Conservation (phyloP, 2,888 invertebrate species). For the Luffia ferchaultella region DNA sequence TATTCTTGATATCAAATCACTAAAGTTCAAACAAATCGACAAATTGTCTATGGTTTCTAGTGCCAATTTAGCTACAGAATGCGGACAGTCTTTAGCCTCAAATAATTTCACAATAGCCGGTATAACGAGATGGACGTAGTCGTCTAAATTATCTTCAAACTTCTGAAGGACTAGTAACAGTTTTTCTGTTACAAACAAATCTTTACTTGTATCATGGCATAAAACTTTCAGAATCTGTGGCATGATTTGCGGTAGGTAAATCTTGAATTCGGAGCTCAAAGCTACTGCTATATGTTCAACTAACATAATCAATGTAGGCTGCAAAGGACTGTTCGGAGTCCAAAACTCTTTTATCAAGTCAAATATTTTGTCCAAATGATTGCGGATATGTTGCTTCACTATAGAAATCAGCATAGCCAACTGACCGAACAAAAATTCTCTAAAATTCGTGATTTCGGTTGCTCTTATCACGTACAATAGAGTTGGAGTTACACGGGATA, state of each 20-base stretch:
- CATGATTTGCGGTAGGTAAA: conserved; percentile 90
- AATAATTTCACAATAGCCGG: conserved; percentile 94
- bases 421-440: conserved; percentile 94
- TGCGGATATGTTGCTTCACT: conserved; percentile 95
- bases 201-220: conserved; percentile 88
- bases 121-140: conserved; percentile 91
- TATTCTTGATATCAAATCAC: conserved; percentile 91
- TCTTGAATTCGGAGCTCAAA: conserved; percentile 93
- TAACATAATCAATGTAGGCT: conserved; percentile 87
- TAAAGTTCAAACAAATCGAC: conserved; percentile 88
- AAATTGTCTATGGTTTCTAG: conserved; percentile 89
- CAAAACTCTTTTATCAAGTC: conserved; percentile 92
- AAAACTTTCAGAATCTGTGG: conserved; percentile 93
- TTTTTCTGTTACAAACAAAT: conserved; percentile 82
- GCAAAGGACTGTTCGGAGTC: conserved; percentile 85
- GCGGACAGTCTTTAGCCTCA: conserved; percentile 85
- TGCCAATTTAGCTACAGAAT: conserved; percentile 76
- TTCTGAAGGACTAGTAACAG: conserved; percentile 87
- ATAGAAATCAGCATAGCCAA: conserved; percentile 92
- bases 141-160: conserved; percentile 95
- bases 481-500: conserved; percentile 89
- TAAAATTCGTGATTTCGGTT: conserved; percentile 79
- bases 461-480: conserved; percentile 88
- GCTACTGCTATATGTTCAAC: conserved; percentile 94
- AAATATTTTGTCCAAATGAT: conserved; percentile 95